Conservation (phyloP, 2,113 vertebrate genomes). For the Hippotragus niger region DNA sequence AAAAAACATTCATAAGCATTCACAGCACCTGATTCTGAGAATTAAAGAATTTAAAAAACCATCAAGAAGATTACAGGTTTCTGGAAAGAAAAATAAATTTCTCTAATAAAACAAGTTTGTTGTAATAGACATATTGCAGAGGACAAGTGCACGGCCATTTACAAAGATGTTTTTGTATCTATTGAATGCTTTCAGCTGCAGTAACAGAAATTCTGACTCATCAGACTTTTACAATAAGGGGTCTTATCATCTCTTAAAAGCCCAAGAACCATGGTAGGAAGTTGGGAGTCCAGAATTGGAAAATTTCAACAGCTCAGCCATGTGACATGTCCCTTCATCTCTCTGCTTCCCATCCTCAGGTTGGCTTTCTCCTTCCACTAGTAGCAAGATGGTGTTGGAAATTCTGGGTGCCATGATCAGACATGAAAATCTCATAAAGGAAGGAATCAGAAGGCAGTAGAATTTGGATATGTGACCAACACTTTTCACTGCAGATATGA, state of each 20-base stretch:
- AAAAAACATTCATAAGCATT: background rate
- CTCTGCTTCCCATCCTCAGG: background rate
- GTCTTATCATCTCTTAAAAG: background rate
- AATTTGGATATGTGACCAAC: background rate
- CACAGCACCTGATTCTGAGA: background rate
- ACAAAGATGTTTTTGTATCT: too few relatives aligned
- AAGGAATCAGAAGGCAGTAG: too few relatives aligned
- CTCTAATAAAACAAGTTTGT: background rate
- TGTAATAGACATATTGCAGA: background rate
- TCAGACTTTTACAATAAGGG: background rate
- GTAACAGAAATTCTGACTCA: background rate
- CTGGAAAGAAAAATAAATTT: background rate
- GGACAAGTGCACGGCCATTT: background rate
- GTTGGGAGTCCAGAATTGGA: background rate
- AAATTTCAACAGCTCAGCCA: background rate
- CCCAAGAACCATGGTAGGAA: background rate
- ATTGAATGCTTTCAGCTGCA: accelerated
- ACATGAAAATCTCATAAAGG: background rate
- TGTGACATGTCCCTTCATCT: background rate
- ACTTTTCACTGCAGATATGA: background rate
- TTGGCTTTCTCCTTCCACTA: background rate
- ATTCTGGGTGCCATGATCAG: background rate
- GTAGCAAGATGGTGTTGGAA: background rate
- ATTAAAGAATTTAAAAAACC: background rate
- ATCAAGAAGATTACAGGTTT: background rate